Base-by-base conservation (phyloP, 1,140 invertebrate genomes). In the Cephus cinctus region DNA sequence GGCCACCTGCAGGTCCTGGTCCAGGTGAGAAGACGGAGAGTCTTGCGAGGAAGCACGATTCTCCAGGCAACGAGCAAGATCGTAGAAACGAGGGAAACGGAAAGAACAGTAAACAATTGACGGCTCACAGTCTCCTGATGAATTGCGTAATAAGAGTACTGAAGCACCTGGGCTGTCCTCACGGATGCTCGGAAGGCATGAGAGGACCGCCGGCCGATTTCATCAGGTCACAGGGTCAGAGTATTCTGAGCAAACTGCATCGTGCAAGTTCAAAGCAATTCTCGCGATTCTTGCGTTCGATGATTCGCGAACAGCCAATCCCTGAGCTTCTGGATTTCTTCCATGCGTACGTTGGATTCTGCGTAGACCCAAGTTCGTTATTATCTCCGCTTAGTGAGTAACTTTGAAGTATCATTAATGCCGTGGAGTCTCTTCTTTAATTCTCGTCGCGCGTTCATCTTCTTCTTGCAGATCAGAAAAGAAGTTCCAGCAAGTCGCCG, bases 301-400 rank as follows among this genome's bases (percentile, higher is more conserved):
- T 93, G 74, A 86, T 97, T 0, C 84, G 83, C 36, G 81, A 81
- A 3, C 84, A 88, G 21, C 82, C 89, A 0, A 75, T 98, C 15
- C 76, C 84, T 2, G 92, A 95, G 41, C 83, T 97, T 8, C 70
- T 99, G 2, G 95, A 98, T 61, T 92, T 97, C 63, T 88, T 98
- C 34, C 97, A 99, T 73, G 84, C 94, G 4, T 94, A 97, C 61
- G 83, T 97, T 27, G 94, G 93, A 12, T 98, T 95, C 71, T 99
- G 97, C 75, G 82, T 92, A 36, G 95, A 98, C 73, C 90, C 92
- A 19, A 84, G 84, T 50, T 84, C 86, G 3, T 77, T 93, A 51
- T 73, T 94, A 2, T 94, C 91, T 12, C 91, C 91, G 15, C 75
- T 90, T 65, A 91, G 90, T 93, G 79, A 87, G 88, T 84, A 55